phyloP scores from a whole-genome alignment of 2,797 vertebrate genomes.

The Thripadectes ignobilis region DNA sequence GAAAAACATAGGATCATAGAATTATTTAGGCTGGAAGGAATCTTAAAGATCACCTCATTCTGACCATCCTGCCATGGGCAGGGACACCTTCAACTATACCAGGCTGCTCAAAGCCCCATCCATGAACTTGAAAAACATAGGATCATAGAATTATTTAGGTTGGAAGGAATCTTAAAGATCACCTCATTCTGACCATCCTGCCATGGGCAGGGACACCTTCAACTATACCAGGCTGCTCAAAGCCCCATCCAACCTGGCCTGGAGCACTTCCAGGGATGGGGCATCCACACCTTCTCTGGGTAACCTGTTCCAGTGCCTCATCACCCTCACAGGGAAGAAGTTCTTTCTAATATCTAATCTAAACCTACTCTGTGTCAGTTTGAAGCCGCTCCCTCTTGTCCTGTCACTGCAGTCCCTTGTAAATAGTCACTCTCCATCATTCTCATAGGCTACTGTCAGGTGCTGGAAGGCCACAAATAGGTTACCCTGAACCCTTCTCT shows the following conservation, averaged over 20 bases:
- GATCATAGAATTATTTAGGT: background rate
- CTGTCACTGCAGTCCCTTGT: background rate
- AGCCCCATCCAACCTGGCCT: background rate
- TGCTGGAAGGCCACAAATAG: too few species aligned
- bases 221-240: background rate
- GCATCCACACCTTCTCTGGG: background rate
- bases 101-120: background rate
- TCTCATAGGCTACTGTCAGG: too few species aligned
- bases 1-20: background rate
- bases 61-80: background rate
- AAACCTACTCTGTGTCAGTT: background rate
- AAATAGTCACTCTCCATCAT: background rate
- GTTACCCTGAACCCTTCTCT: background rate
- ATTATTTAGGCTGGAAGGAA: background rate
- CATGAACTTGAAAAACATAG: background rate
- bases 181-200: background rate
- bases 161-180: background rate
- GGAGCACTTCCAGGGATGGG: background rate
- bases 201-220: background rate
- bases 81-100: background rate
- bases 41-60: background rate
- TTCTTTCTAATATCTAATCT: background rate
- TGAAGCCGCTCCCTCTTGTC: background rate
- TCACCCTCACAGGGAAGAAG: background rate
- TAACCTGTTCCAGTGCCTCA: background rate